These are phyloP conservation scores for Podocnemis expansa DNA, from an alignment of 2,113 vertebrate genomes.

Conservation along the genomic window DNA sequence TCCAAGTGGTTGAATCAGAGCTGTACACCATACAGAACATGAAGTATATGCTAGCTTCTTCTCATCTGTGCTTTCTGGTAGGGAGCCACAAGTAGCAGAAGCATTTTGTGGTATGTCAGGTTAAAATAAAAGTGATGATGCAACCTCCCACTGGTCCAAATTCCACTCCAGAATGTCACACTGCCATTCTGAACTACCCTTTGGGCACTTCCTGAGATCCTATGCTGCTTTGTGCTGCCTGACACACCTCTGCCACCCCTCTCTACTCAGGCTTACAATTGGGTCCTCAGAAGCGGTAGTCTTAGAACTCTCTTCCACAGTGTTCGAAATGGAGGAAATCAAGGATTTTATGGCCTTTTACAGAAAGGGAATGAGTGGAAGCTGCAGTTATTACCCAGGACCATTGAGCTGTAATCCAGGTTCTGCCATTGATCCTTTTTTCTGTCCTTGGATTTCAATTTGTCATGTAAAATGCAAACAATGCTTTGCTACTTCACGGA, in stretches of 20 bases:
- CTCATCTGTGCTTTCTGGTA: background rate
- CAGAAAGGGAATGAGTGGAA: background rate
- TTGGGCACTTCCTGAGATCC: background rate
- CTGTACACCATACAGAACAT: background rate
- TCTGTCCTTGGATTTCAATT: background rate
- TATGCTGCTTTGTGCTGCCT: background rate
- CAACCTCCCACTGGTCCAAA: background rate
- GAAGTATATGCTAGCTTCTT: background rate
- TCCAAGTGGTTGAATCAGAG: background rate
- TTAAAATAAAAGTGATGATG: background rate
- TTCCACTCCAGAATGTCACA: background rate
- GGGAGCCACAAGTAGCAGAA: background rate
- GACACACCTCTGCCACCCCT: background rate
- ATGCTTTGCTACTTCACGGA: background rate
- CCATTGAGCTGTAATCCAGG: background rate
- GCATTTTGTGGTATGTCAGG: background rate
- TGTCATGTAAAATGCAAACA: background rate
- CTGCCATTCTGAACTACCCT: background rate
- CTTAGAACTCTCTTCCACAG: background rate
- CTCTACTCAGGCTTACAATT: rapidly evolving
- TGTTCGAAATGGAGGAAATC: background rate
- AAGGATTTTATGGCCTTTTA: background rate
- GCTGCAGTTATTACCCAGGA: background rate
- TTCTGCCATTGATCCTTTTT: background rate
- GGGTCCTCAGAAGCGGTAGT: background rate